Conservation (phyloP, 2,888 invertebrate genomes). For the Phyllotreta striolata region DNA sequence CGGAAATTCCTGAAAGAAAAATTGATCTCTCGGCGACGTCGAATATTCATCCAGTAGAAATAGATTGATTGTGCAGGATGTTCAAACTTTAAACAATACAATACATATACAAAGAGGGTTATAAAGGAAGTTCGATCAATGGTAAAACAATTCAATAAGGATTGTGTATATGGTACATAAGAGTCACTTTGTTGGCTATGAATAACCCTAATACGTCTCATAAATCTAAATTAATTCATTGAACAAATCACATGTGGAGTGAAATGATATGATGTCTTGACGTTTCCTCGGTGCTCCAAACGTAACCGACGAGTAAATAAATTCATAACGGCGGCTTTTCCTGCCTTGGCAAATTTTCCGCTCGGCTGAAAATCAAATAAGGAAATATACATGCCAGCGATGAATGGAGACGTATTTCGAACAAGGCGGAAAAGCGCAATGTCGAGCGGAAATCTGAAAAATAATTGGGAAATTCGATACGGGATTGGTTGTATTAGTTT, state of each 20-base stretch:
- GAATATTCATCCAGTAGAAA: background rate
- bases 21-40: slow-evolving; percentile 5
- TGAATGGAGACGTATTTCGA: slow-evolving; percentile 3
- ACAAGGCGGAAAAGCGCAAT: too few relatives aligned
- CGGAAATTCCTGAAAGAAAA: slow-evolving; percentile 10
- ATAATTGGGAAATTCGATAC: too few relatives aligned
- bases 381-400: slow-evolving; percentile 26
- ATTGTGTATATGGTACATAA: too few relatives aligned
- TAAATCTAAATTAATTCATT: too few relatives aligned
- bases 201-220: too few relatives aligned
- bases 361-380: slow-evolving; percentile 21
- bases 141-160: too few relatives aligned
- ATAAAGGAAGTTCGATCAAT: too few relatives aligned
- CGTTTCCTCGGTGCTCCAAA: slow-evolving; percentile 4
- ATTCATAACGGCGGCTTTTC: slow-evolving; percentile 19
- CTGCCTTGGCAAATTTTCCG: slow-evolving; percentile 4
- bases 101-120: too few relatives aligned
- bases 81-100: background rate
- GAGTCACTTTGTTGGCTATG: too few relatives aligned
- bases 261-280: slow-evolving; percentile 7
- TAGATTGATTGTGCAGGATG: background rate
- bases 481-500: too few relatives aligned
- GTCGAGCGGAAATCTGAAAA: too few relatives aligned
- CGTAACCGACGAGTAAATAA: slow-evolving; percentile 9
- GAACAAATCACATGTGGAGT: slow-evolving; percentile 11